Evolutionary conservation across 2,888 invertebrate genomes (phyloP), one percentile per base, ranked within the genome.

Genomic region (Quadriops clusia): DNA sequence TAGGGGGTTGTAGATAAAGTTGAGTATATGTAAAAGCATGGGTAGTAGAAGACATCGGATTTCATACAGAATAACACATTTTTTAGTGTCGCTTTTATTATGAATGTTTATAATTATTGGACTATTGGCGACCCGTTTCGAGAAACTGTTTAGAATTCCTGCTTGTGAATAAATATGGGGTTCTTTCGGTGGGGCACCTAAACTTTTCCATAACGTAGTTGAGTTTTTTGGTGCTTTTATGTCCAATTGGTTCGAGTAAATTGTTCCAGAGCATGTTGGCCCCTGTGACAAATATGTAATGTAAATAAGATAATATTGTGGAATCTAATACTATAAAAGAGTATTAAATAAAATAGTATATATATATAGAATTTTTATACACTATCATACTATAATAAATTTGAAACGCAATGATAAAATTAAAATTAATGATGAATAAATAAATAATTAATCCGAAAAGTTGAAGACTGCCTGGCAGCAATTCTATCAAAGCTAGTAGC

Each of bases 221-320:
- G n/a, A 72, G 54, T 5, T 59, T 64, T 27, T 54, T 56, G 28
- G 64, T 63, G 1, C 72, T 68, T 51, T 79, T 80, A 42, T 67
- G 64, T 14, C 78, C 77, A 3, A 77, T 70, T 0, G 79, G 78
- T 48, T 80, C 74, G 12, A 80, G 52, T 36, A 80, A 62, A 49
- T 79, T 79, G 60, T 79, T 79, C 79, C 79, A 79, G 1, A 78
- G 58, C 20, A 79, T 64, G 49, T 79, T 79, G 1, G 78, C 78
- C 22, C 70, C 78, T 79, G 60, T 50, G 49, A 40, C 18, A 17
- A 32, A 31, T n/a, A n/a, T n/a, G n/a, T n/a, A n/a, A n/a, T n/a
- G n/a, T n/a, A n/a, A n/a, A n/a, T n/a, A n/a, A n/a, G n/a, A n/a
- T n/a, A n/a, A n/a, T n/a, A n/a, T n/a, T n/a, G n/a, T n/a, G n/a